These are phyloP conservation scores for Cerastis rubricosa DNA, from an alignment of 2,888 invertebrate genomes.

Conservation along the genomic window DNA sequence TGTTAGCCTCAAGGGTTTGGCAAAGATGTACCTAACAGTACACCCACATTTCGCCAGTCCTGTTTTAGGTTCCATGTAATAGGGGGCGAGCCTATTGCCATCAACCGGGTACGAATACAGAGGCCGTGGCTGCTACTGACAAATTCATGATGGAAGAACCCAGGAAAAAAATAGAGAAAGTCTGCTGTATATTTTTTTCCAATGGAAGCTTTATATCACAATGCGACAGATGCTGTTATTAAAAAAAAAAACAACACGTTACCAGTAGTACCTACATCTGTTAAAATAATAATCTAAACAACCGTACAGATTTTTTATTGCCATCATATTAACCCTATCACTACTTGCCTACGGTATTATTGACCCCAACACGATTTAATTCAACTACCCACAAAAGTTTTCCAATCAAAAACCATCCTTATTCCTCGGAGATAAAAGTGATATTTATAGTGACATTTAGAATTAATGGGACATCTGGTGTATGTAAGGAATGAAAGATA, in stretches of 20 bases:
- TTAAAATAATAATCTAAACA: slow-evolving; percentile 44
- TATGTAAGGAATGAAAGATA: slow-evolving; percentile 38
- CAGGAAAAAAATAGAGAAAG: not conserved
- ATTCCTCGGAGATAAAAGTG: not conserved
- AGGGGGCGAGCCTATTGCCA: too few species aligned
- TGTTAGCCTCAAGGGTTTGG: too few species aligned
- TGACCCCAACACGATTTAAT: slow-evolving; percentile 50
- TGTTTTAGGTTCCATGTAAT: too few species aligned
- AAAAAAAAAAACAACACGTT: slow-evolving; percentile 5
- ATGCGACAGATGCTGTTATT: slow-evolving; percentile 40
- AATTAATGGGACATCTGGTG: slow-evolving; percentile 48
- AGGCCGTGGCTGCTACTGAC: too few species aligned
- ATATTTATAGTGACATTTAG: not conserved
- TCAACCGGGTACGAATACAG: too few species aligned
- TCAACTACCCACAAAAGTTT: slow-evolving; percentile 8
- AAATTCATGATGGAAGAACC: too few species aligned
- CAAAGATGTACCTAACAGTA: too few species aligned
- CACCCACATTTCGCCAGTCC: too few species aligned
- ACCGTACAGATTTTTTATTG: slow-evolving; percentile 51
- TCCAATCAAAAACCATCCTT: slow-evolving; percentile 35
- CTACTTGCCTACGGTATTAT: slow-evolving; percentile 50
- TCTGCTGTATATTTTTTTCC: not conserved
- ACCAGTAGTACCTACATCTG: slow-evolving; percentile 50
- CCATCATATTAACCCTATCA: slow-evolving; percentile 62
- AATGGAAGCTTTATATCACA: not conserved